Conservation (phyloP, 1,140 invertebrate species). For the Drosophila elegans region DNA sequence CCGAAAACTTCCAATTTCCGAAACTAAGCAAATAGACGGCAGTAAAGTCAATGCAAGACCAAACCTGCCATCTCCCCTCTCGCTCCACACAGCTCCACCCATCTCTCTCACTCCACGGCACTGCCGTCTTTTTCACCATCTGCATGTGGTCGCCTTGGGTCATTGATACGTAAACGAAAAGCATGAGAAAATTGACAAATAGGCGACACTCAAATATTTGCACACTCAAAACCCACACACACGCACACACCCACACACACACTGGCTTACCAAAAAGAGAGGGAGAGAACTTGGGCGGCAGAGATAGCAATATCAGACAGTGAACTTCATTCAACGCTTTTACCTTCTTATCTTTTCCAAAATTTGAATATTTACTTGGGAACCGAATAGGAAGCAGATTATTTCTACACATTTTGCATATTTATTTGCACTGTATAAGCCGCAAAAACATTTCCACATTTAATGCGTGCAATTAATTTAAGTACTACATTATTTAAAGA, state of each 20-base stretch:
- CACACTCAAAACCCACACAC: slow-evolving; percentile 20
- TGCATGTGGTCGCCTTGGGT: slow-evolving; percentile 43
- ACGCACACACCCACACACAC: background rate
- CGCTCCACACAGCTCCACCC: background rate
- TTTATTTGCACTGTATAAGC: background rate
- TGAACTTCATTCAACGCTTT: slow-evolving; percentile 3
- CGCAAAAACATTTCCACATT: slow-evolving; percentile 10
- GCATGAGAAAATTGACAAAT: slow-evolving; percentile 55
- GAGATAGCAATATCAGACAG: slow-evolving; percentile 2
- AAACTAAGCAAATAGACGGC: slow-evolving; percentile 32
- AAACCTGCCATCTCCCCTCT: background rate
- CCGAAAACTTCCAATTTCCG: slow-evolving; percentile 26
- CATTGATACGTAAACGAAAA: slow-evolving; percentile 55
- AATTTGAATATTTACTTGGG: slow-evolving; percentile 7
- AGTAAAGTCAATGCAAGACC: slow-evolving; percentile 33
- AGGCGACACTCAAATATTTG: slow-evolving; percentile 56
- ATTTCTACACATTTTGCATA: slow-evolving; percentile 15
- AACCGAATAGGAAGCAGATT: background rate
- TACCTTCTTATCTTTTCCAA: slow-evolving; percentile 21
- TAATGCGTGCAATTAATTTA: slow-evolving; percentile 14
- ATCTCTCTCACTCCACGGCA: background rate
- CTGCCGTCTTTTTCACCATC: background rate
- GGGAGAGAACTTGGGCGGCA: background rate
- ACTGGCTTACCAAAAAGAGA: background rate
- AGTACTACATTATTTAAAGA: slow-evolving; percentile 8